Percentiles rank a stretch among this genome's conserved stretches.
Evolutionary conservation across 1,140 invertebrate genomes (phyloP).

Genomic region (Agraylea sexmaculata): DNA sequence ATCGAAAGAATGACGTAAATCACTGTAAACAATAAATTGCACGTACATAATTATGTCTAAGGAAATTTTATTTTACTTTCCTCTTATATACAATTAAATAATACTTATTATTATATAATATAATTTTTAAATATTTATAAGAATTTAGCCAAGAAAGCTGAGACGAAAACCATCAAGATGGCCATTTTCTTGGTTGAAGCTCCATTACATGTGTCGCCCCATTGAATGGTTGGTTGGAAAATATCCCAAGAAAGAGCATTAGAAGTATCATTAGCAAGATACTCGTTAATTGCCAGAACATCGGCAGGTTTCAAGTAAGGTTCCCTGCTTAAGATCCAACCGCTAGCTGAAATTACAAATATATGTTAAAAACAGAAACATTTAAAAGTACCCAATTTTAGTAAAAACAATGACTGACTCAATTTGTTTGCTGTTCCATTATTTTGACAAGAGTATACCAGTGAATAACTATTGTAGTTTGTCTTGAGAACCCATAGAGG

Average conservation of each 20-base stretch:
- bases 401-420: too few species aligned
- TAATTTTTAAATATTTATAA: too few species aligned
- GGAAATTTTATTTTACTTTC: slow-evolving; percentile 1
- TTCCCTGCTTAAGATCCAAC: slow-evolving; percentile 12
- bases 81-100: not conserved
- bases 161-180: not conserved
- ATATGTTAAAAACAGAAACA: too few species aligned
- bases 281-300: not conserved
- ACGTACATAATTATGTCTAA: too few species aligned
- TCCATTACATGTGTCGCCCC: not conserved
- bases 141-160: too few species aligned
- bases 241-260: not conserved
- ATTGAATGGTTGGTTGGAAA: not conserved
- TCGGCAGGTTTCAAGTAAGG: too few species aligned
- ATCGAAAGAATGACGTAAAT: too few species aligned
- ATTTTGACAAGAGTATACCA: slow-evolving; percentile 3
- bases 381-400: too few species aligned
- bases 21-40: too few species aligned
- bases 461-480: slow-evolving; percentile 11
- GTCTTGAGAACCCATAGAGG: slow-evolving; percentile 14
- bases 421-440: too few species aligned
- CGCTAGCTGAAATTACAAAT: too few species aligned
- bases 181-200: not conserved
- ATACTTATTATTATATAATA: not conserved
- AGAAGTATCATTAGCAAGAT: not conserved